Conservation (phyloP, 2,113 vertebrate species). For the Pseudopipra pipra region DNA sequence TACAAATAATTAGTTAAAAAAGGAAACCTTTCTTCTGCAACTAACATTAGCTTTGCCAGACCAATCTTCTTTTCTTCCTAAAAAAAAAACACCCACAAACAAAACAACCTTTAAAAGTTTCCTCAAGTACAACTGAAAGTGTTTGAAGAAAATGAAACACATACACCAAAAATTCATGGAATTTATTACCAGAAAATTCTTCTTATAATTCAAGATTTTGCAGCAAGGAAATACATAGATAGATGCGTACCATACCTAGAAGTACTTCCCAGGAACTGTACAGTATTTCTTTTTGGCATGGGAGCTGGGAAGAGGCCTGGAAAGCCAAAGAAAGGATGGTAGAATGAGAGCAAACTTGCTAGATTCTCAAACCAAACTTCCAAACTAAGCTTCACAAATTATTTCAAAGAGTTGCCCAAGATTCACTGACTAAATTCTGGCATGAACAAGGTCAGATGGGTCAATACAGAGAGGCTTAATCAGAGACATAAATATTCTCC, state of each 20-base stretch:
- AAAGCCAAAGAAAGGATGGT: not conserved
- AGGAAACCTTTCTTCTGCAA: not conserved
- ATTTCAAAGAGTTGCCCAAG: not conserved
- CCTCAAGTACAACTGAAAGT: not conserved
- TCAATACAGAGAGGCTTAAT: not conserved
- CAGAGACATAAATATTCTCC: not conserved
- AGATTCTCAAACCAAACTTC: not conserved
- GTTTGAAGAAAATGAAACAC: not conserved
- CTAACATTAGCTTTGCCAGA: not conserved
- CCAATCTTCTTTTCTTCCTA: not conserved
- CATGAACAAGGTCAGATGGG: not conserved
- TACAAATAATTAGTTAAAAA: slow-evolving; percentile 9
- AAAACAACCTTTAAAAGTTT: not conserved
- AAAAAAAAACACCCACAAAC: not conserved
- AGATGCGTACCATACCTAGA: not conserved
- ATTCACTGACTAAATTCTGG: not conserved
- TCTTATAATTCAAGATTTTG: not conserved
- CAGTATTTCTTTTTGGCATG: not conserved
- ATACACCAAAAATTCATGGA: not conserved
- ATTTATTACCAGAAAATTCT: not conserved
- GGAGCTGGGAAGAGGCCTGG: not conserved
- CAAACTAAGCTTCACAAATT: not conserved
- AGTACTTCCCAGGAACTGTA: not conserved
- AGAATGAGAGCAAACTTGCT: not conserved
- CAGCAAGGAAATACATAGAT: not conserved